Percentiles rank a stretch among this genome's conserved stretches.
These are phyloP conservation scores for human (Homo sapiens) DNA, from an alignment of 2,113 vertebrate species.

Conservation along the genomic window GRCh38 chr5:66758501-66759000, in stretches of 20 bases:
- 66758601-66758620: neutral
- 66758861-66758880: neutral
- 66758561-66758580: too few relatives aligned
- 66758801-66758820: neutral
- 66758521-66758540: too few relatives aligned
- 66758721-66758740: neutral
- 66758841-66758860: neutral
- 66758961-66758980: neutral
- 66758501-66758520: too few relatives aligned
- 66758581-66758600: neutral
- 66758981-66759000: constrained; percentile 36
- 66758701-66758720: neutral
- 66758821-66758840: neutral
- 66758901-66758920: neutral
- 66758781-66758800: neutral
- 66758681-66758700: neutral
- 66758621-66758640: neutral
- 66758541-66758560: too few relatives aligned
- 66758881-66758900: neutral
- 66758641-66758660: neutral
- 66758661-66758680: neutral
- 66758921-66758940: neutral
- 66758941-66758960: neutral
- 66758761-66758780: neutral
- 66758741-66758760: neutral